These are phyloP conservation scores for Lasioglossum vierecki DNA, from an alignment of 2,888 invertebrate species.

Conservation along the genomic window DNA sequence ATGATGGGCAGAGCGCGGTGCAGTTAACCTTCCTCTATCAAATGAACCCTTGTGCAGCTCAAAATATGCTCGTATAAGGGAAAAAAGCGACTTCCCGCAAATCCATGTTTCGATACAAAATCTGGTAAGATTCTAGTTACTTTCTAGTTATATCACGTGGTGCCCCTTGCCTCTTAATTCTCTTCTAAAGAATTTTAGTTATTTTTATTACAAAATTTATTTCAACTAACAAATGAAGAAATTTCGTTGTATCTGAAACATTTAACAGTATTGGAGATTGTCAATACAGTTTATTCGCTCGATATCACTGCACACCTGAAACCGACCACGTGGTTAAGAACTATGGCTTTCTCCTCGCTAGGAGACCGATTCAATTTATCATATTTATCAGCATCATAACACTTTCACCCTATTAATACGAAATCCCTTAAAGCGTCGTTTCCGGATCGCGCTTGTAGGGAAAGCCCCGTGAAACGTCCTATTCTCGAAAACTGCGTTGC, in stretches of 20 bases:
- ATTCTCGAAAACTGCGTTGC: conserved; percentile 34
- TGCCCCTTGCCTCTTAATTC: too few relatives aligned
- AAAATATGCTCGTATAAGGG: too few relatives aligned
- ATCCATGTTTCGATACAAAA: too few relatives aligned
- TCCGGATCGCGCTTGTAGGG: conserved; percentile 17
- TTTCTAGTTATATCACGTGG: too few relatives aligned
- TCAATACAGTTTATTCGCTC: not conserved
- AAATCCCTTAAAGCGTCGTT: conserved; percentile 11
- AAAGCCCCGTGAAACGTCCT: conserved; percentile 11
- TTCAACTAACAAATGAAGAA: too few relatives aligned
- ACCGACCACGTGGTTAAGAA: not conserved
- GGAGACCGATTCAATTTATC: conserved; percentile 29
- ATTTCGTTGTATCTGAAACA: not conserved
- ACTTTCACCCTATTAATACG: conserved; percentile 31
- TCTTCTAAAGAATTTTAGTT: not conserved
- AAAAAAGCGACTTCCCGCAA: too few relatives aligned
- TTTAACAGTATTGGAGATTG: not conserved
- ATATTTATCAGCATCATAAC: not conserved
- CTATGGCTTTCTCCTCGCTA: not conserved
- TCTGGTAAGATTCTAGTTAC: too few relatives aligned
- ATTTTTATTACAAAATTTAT: too few relatives aligned
- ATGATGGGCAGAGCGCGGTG: too few relatives aligned
- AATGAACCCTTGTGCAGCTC: too few relatives aligned
- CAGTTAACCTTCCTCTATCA: too few relatives aligned
- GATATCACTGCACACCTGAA: not conserved